phyloP scores from a whole-genome alignment of 1,140 invertebrate species.

The Drosophila pseudoobscura region DNA sequence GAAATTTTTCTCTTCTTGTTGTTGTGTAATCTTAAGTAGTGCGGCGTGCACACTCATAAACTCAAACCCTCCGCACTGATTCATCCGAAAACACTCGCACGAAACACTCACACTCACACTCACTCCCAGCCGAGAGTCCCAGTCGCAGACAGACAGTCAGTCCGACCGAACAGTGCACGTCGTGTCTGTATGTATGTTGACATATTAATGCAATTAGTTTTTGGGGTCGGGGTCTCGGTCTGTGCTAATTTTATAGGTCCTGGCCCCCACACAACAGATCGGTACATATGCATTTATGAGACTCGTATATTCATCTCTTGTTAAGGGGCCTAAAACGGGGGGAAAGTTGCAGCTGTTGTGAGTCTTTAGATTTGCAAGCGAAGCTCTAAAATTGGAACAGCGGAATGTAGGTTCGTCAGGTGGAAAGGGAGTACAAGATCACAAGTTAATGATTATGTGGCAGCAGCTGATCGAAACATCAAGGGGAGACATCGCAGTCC shows the following conservation, averaged over 20 bases:
- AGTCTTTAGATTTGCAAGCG: no score
- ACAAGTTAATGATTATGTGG: no score
- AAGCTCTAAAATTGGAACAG: no score
- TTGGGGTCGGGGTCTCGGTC: conserved; percentile 28
- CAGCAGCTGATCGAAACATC: no score
- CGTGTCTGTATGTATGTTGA: conserved; percentile 58
- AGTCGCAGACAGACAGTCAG: conserved; percentile 8
- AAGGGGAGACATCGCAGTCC: no score
- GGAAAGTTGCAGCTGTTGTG: conserved; percentile 12
- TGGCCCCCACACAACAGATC: conserved; percentile 19
- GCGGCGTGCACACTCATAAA: conserved; percentile 68
- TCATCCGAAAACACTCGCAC: conserved; percentile 52
- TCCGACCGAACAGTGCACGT: conserved; percentile 5
- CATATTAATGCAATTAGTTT: conserved; percentile 81
- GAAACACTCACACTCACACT: conserved; percentile 38
- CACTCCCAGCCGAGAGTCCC: background rate
- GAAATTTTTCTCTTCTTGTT: conserved; percentile 59
- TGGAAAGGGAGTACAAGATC: no score
- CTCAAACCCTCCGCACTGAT: conserved; percentile 46
- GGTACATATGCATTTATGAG: conserved; percentile 24
- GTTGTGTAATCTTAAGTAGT: conserved; percentile 80
- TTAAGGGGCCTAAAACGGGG: background rate
- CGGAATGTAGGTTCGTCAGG: no score
- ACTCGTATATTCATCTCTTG: conserved; percentile 28
- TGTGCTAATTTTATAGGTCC: conserved; percentile 72